Evolutionary conservation across 2,113 vertebrate genomes (phyloP).

Genomic region (Engraulis encrasicolus): DNA sequence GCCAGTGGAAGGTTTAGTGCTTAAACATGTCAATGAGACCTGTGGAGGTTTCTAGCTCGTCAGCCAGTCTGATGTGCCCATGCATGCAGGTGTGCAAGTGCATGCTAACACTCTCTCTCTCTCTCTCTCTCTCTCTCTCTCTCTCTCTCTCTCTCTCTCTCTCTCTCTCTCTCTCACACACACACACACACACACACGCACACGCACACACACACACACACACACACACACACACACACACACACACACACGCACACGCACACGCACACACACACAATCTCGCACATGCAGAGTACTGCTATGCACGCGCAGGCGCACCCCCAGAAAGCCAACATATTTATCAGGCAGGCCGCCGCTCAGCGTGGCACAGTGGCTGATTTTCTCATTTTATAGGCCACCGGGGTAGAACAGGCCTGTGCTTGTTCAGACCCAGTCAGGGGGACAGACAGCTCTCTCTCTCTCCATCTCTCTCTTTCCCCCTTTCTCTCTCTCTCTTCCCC

Average conservation of each 20-base stretch:
- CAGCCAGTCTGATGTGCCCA: background rate
- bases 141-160: too few relatives aligned
- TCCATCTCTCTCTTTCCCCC: background rate
- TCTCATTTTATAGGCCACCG: conserved; percentile 86
- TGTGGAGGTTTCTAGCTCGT: background rate
- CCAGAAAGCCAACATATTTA: conserved; percentile 58
- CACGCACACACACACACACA: background rate
- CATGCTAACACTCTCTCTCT: too few relatives aligned
- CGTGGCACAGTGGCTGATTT: conserved; percentile 81
- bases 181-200: background rate
- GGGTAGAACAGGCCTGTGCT: conserved; percentile 82
- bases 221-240: background rate
- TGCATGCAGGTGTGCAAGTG: background rate
- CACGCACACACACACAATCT: conserved; percentile 16
- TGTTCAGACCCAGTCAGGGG: conserved; percentile 83
- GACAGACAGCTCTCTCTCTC: conserved; percentile 65
- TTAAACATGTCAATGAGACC: background rate
- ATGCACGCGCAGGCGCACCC: conserved; percentile 5
- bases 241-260: conserved; percentile 1
- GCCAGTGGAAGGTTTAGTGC: background rate
- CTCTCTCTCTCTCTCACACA: too few relatives aligned
- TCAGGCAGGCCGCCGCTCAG: conserved; percentile 33
- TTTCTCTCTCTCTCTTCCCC: background rate
- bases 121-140: too few relatives aligned
- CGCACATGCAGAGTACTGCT: background rate